Evolutionary conservation across 2,113 vertebrate species (phyloP).

Genomic region (Xyrauchen texanus): DNA sequence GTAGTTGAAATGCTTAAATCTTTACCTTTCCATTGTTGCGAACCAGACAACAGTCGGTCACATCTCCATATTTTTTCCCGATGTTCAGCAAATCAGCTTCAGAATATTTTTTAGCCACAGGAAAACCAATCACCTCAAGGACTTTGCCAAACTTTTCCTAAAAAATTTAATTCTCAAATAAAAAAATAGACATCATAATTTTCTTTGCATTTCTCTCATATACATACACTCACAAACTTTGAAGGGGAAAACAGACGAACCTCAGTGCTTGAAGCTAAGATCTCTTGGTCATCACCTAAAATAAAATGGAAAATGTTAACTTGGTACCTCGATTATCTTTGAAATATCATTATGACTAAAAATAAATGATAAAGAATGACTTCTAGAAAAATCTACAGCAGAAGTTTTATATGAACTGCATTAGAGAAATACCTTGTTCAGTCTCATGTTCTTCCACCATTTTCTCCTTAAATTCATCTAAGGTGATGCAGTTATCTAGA

Average conservation of each 20-base stretch:
- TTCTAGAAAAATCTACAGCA: not conserved
- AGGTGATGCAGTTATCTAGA: conserved; percentile 66
- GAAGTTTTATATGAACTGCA: not conserved
- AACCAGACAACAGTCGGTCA: conserved; percentile 53
- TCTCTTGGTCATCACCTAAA: conserved; percentile 14
- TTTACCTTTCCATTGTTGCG: conserved; percentile 53
- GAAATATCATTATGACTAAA: not conserved
- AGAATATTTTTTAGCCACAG: conserved; percentile 24
- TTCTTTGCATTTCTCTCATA: too few species aligned
- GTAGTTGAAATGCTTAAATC: too few species aligned
- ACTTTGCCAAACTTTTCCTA: conserved; percentile 50
- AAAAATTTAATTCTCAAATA: not conserved
- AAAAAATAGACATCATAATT: not conserved
- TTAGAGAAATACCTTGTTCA: conserved; percentile 37
- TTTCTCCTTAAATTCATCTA: conserved; percentile 66
- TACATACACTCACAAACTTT: too few species aligned
- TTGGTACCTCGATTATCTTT: not conserved
- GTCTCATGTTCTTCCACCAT: not conserved
- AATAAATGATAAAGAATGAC: not conserved
- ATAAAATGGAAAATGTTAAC: not conserved
- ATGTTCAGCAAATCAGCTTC: conserved; percentile 56
- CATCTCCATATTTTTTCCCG: conserved; percentile 55
- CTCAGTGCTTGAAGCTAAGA: not conserved
- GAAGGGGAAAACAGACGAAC: conserved; percentile 2
- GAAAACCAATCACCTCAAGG: conserved; percentile 60